Percentiles rank a stretch among this genome's conserved stretches.
Conservation (phyloP, 1,140 invertebrate species). For the Drosophila kurseongensis region DNA sequence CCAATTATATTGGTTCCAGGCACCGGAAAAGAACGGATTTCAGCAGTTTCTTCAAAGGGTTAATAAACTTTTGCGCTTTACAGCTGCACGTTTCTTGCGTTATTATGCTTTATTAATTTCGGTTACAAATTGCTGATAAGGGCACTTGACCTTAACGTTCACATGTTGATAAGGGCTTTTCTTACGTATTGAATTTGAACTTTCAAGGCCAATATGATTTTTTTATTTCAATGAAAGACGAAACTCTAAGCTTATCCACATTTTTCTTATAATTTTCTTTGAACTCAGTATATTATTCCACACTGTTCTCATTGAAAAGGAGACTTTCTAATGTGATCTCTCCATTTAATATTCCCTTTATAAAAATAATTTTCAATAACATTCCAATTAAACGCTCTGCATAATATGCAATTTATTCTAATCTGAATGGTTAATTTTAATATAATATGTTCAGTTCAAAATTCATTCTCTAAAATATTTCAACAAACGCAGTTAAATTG, state of each 20-base stretch:
- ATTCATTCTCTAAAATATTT: not conserved
- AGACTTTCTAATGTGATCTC: no score
- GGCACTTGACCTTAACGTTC: not conserved
- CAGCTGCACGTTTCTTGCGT: slow-evolving; percentile 8
- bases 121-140: slow-evolving; percentile 13
- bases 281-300: no score
- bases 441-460: no score
- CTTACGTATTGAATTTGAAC: slow-evolving; percentile 1
- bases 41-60: slow-evolving; percentile 35
- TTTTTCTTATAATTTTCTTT: no score
- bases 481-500: not conserved
- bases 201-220: not conserved
- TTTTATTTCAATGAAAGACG: no score
- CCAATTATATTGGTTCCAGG: slow-evolving; percentile 6
- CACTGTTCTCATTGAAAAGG: no score
- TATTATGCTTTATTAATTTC: slow-evolving; percentile 9
- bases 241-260: no score
- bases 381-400: not conserved
- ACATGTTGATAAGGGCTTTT: slow-evolving; percentile 7
- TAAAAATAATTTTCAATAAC: not conserved
- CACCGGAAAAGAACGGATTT: slow-evolving; percentile 37
- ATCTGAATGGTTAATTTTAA: not conserved
- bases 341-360: not conserved
- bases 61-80: slow-evolving; percentile 21
- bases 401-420: not conserved